phyloP scores from a whole-genome alignment of 2,888 invertebrate species.

The Cantharis rufa region DNA sequence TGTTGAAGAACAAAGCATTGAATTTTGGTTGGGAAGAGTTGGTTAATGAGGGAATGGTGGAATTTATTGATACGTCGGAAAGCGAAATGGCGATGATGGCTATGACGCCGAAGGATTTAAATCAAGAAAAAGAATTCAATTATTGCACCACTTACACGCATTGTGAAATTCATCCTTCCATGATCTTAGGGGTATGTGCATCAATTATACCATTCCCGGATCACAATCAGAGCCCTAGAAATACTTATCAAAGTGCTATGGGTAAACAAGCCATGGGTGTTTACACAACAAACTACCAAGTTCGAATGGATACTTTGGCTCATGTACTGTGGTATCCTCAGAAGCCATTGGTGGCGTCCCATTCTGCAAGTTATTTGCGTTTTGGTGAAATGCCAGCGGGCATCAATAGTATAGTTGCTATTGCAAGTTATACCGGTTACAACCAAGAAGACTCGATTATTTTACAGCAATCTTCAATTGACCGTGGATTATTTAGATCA shows the following conservation, averaged over 20 bases:
- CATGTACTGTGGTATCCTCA: slow-evolving; percentile 99
- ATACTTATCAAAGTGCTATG: no score
- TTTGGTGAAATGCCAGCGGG: slow-evolving; percentile 91
- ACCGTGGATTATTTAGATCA: slow-evolving; percentile 95
- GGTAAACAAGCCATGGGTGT: no score
- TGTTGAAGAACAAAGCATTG: no score
- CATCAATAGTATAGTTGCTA: slow-evolving; percentile 98
- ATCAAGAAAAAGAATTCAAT: slow-evolving; percentile 87
- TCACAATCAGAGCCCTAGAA: no score
- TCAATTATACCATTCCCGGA: no score
- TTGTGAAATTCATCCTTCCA: slow-evolving; percentile 67
- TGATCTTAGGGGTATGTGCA: no score
- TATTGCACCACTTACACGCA: slow-evolving; percentile 99
- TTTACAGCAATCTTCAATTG: slow-evolving; percentile 96
- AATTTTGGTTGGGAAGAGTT: no score
- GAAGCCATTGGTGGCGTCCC: slow-evolving; percentile 96
- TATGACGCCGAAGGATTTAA: slow-evolving; percentile 97
- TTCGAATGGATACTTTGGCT: slow-evolving; percentile 98
- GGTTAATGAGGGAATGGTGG: no score
- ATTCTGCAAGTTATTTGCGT: slow-evolving; percentile 98
- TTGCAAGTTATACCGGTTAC: slow-evolving; percentile 98
- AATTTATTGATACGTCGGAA: no score
- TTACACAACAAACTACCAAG: slow-evolving; percentile 99
- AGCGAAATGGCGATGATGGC: slow-evolving; percentile 86
- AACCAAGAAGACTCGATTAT: slow-evolving; percentile 99